Base-by-base conservation (phyloP, 2,113 vertebrate genomes). In the Erpornis zantholeuca region DNA sequence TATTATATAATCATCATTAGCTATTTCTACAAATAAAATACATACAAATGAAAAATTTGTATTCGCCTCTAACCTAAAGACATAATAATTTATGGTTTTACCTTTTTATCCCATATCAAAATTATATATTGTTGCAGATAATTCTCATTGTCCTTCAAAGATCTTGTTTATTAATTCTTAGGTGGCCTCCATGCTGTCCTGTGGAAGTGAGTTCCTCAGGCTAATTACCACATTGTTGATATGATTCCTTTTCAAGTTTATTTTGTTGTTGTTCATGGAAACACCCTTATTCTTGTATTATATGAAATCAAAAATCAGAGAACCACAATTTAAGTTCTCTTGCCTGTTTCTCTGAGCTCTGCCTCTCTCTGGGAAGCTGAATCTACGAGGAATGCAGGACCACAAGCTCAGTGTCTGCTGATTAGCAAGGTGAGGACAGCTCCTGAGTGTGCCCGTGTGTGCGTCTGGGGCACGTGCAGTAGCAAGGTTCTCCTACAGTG, bases 311-410 rank as follows among this genome's bases (percentile, higher is more conserved):
- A 81, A 49, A 92, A 83, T 71, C 57, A n/a, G 52, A 95, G 54
- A 57, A 60, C n/a, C 31, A 92, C 88, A 94, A 82, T 75, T 64
- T 82, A 49, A 60, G 66, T 78, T 90, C 18, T 81, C 38, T 92
- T 91, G 71, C 59, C 83, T 36, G 14, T 91, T 94, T 59, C 0
- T 0, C 71, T 87, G 31, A 82, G 91, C 16, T 73, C 53, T 92
- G 66, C 35, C 52, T 92, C 54, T 87, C 66, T 77, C 56, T 70
- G 79, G 87, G 86, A 96, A 85, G 61, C 59, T 64, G 78, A 94
- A 93, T 97, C 73, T 20, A 31, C 84, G 78, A 93, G 92, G 93
- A 95, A 96, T 94, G 82, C 94, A 96, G 88, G 69, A 90, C 54
- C 40, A 77, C 45, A 60, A 18, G 1, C 2, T 47, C 64, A 59